Percentiles rank a stretch among this genome's conserved stretches.
These are phyloP conservation scores for Lerista edwardsae DNA, from an alignment of 2,797 vertebrate genomes.

Conservation along the genomic window DNA sequence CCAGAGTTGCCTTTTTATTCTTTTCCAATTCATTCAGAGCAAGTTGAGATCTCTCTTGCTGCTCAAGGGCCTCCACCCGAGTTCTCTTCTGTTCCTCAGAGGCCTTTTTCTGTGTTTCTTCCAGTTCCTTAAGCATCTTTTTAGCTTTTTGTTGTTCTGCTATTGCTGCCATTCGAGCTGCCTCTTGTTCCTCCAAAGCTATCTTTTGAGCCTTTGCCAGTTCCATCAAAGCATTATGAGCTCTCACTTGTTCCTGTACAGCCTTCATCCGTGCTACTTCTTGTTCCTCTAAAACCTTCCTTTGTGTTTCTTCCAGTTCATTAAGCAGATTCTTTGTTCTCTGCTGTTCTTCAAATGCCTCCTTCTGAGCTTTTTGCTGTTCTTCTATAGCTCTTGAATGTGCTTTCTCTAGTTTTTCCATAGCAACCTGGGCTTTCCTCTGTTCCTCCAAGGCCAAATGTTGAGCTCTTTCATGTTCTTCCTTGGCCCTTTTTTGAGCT, in stretches of 20 bases:
- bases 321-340: not conserved
- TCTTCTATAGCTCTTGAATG: slow-evolving; percentile 27
- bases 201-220: slow-evolving; percentile 7
- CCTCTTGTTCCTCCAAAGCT: slow-evolving; percentile 8
- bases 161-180: not conserved
- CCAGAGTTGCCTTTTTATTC: not conserved
- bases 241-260: slow-evolving; percentile 40
- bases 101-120: slow-evolving; percentile 13
- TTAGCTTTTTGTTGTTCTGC: slow-evolving; percentile 11
- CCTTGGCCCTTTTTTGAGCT: slow-evolving; percentile 8
- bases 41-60: not conserved
- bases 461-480: not conserved
- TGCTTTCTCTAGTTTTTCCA: slow-evolving; percentile 1
- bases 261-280: not conserved
- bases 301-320: slow-evolving; percentile 3
- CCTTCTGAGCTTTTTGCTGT: not conserved
- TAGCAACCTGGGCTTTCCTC: not conserved
- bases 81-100: not conserved
- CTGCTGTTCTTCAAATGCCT: not conserved
- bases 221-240: slow-evolving; percentile 7
- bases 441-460: slow-evolving; percentile 11
- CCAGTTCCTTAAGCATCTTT: slow-evolving; percentile 19
- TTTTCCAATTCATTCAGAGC: not conserved
- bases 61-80: not conserved
- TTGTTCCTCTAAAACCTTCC: not conserved